Conservation (phyloP, 2,888 invertebrate genomes). For the Abscondita cerata region DNA sequence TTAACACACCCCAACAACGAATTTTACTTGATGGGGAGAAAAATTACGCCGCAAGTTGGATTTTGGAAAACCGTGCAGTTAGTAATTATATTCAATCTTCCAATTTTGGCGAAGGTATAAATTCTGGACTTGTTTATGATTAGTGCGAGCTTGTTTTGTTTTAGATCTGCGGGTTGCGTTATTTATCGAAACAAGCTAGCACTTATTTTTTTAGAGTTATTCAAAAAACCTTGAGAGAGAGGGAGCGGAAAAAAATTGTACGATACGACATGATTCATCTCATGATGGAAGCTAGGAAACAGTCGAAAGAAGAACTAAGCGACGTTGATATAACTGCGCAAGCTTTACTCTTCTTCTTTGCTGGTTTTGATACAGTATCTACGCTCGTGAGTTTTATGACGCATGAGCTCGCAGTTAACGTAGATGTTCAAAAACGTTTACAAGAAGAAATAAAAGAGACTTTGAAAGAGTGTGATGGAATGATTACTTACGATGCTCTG, state of each 20-base stretch:
- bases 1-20: constrained; percentile 58
- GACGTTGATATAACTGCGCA: constrained; percentile 65
- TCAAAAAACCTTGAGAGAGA: constrained; percentile 48
- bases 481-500: constrained; percentile 58
- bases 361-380: constrained; percentile 62
- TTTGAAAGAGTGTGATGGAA: constrained; percentile 42
- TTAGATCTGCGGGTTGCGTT: too few relatives aligned
- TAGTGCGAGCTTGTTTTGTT: too few relatives aligned
- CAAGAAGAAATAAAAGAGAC: constrained; percentile 62
- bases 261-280: constrained; percentile 63
- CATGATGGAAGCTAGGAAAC: constrained; percentile 59
- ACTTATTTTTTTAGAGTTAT: too few relatives aligned
- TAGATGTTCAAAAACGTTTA: constrained; percentile 65
- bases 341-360: constrained; percentile 62
- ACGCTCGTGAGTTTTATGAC: constrained; percentile 61
- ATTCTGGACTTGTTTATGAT: too few relatives aligned
- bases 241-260: constrained; percentile 56
- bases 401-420: constrained; percentile 66
- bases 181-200: too few relatives aligned
- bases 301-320: constrained; percentile 34
- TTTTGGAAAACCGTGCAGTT: not conserved
- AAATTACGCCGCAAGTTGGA: not conserved
- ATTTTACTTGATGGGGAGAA: constrained; percentile 47
- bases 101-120: too few relatives aligned
- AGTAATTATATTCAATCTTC: not conserved